phyloP scores from a whole-genome alignment of 2,888 invertebrate species.

The Fabriciana adippe region DNA sequence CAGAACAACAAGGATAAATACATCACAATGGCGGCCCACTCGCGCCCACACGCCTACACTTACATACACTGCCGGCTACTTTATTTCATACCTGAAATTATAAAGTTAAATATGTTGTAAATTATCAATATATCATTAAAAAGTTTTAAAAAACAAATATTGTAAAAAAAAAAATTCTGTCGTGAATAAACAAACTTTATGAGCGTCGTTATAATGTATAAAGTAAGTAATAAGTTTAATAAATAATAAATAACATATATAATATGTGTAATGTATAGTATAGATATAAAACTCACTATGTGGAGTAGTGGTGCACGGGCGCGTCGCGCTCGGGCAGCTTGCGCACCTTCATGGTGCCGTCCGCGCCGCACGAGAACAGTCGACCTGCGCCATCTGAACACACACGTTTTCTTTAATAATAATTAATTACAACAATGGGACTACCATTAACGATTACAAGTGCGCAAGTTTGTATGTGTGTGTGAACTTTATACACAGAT shows the following conservation, averaged over 20 bases:
- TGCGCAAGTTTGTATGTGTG: too few species aligned
- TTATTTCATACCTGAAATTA: slow-evolving; percentile 9
- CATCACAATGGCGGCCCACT: slow-evolving; percentile 55
- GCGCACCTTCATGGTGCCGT: slow-evolving; percentile 99
- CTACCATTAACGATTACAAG: too few species aligned
- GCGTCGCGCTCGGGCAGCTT: slow-evolving; percentile 91
- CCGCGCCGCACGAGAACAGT: slow-evolving; percentile 98
- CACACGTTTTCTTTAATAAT: neutral
- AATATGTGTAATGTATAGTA: too few species aligned
- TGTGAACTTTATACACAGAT: too few species aligned
- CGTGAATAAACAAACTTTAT: too few species aligned
- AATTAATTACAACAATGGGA: neutral
- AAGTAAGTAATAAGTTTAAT: too few species aligned
- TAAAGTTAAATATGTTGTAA: too few species aligned
- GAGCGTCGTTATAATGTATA: too few species aligned
- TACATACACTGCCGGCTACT: slow-evolving; percentile 1
- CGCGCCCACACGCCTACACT: slow-evolving; percentile 31
- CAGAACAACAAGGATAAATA: slow-evolving; percentile 74
- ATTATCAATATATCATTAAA: too few species aligned
- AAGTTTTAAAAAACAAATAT: too few species aligned
- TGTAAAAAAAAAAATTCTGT: too few species aligned
- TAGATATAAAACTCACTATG: slow-evolving; percentile 24
- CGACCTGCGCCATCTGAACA: slow-evolving; percentile 89
- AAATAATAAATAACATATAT: too few species aligned
- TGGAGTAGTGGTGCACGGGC: slow-evolving; percentile 62